These are phyloP conservation scores for Sebastes ruberrimus DNA, from an alignment of 2,797 vertebrate species.

Conservation along the genomic window DNA sequence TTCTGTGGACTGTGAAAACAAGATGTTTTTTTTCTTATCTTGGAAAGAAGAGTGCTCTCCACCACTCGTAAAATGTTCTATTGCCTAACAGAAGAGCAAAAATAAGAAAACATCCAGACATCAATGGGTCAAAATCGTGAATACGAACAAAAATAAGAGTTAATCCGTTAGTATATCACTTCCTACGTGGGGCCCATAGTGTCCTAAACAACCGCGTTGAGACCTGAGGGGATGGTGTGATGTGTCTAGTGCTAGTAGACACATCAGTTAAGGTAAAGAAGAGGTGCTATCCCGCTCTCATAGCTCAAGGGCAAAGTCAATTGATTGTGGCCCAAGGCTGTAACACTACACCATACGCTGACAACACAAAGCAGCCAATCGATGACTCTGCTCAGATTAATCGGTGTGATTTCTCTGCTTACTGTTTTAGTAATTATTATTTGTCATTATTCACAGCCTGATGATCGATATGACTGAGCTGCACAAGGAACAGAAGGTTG, in stretches of 20 bases:
- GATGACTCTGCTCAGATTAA: constrained; percentile 39
- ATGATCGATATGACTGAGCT: constrained; percentile 95
- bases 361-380: constrained; percentile 32
- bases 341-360: constrained; percentile 26
- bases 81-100: no score
- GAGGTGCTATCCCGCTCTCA: not conserved
- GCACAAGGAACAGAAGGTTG: constrained; percentile 93
- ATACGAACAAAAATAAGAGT: no score
- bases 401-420: constrained; percentile 21
- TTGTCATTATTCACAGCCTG: constrained; percentile 81
- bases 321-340: constrained; percentile 34
- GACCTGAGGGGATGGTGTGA: not conserved
- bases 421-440: constrained; percentile 41
- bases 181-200: no score
- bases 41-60: no score
- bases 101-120: no score
- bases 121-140: fast-evolving
- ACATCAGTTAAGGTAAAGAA: constrained; percentile 5
- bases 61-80: no score
- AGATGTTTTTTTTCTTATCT: no score
- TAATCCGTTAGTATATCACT: fast-evolving
- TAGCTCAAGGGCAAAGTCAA: constrained; percentile 16
- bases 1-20: no score
- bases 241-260: not conserved
- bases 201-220: not conserved